phyloP scores from a whole-genome alignment of 2,113 vertebrate species.

The Leptocoma aspasia region DNA sequence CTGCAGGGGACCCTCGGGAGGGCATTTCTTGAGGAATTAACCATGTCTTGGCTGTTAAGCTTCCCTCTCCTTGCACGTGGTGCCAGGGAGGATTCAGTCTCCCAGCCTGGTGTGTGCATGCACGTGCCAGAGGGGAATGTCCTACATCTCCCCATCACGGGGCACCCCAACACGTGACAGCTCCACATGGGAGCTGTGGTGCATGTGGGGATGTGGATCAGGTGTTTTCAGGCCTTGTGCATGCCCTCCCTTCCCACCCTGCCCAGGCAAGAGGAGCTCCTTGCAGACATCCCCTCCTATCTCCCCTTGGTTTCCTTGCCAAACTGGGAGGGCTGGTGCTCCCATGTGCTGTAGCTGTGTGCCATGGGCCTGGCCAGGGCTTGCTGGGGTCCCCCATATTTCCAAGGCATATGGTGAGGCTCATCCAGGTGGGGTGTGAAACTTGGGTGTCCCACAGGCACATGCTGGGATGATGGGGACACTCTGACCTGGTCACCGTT shows the following conservation, averaged over 20 bases:
- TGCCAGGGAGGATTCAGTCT: neutral
- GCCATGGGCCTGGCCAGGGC: neutral
- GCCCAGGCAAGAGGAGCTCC: neutral
- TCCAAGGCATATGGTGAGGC: rapidly evolving
- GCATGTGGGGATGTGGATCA: neutral
- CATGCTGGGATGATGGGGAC: neutral
- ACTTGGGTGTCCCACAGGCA: neutral
- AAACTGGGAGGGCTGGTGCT: neutral
- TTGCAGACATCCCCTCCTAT: neutral
- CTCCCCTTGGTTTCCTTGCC: neutral
- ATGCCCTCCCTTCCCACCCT: neutral
- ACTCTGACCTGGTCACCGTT: neutral
- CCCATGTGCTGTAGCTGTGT: rapidly evolving
- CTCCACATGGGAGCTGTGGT: neutral
- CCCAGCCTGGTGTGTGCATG: neutral
- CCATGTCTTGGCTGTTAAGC: neutral
- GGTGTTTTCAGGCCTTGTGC: neutral
- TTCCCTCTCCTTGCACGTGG: neutral
- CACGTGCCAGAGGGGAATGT: neutral
- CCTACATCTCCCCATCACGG: rapidly evolving
- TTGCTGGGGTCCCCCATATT: neutral
- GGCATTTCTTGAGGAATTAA: neutral
- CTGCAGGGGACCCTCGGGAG: neutral
- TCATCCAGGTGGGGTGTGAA: rapidly evolving
- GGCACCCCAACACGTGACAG: rapidly evolving